A percentile compares a stretch with the other conserved stretches of the same genome.
These are phyloP conservation scores for Masticophis lateralis DNA, from an alignment of 2,797 vertebrate genomes.

Conservation along the genomic window DNA sequence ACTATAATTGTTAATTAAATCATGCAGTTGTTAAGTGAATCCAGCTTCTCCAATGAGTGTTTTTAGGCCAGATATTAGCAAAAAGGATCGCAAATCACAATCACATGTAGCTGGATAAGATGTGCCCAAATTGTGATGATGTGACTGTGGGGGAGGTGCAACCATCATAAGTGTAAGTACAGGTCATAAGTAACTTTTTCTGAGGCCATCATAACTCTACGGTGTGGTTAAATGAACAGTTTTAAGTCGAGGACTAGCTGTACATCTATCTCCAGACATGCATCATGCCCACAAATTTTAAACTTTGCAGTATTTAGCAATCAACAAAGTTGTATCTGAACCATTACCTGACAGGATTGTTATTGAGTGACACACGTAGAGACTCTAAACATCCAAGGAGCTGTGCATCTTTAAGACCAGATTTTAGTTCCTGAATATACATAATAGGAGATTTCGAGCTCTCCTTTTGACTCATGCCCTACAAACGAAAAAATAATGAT, in stretches of 20 bases:
- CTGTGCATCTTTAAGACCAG: slow-evolving; percentile 75
- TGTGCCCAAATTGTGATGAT: not conserved
- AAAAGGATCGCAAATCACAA: not conserved
- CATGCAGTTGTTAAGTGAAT: not conserved
- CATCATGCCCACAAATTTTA: not conserved
- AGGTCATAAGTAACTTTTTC: not conserved
- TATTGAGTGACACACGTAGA: slow-evolving; percentile 88
- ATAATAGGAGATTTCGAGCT: slow-evolving; percentile 83
- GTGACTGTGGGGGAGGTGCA: not conserved
- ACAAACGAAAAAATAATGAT: not conserved
- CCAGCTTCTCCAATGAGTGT: not conserved
- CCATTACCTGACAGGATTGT: slow-evolving; percentile 90
- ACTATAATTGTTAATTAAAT: not conserved
- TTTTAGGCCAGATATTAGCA: not conserved
- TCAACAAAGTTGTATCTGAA: not conserved
- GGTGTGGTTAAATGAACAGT: not conserved
- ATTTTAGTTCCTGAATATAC: slow-evolving; percentile 87
- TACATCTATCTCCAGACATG: not conserved
- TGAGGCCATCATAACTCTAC: not conserved
- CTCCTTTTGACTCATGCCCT: slow-evolving; percentile 88
- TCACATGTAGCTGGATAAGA: not conserved
- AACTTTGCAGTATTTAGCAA: not conserved
- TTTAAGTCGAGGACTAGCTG: not conserved
- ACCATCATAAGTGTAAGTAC: not conserved
- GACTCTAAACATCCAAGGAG: slow-evolving; percentile 86